Percentiles rank a stretch among this genome's conserved stretches.
Conservation (phyloP, 2,113 vertebrate genomes). For the Loxodonta africana region DNA sequence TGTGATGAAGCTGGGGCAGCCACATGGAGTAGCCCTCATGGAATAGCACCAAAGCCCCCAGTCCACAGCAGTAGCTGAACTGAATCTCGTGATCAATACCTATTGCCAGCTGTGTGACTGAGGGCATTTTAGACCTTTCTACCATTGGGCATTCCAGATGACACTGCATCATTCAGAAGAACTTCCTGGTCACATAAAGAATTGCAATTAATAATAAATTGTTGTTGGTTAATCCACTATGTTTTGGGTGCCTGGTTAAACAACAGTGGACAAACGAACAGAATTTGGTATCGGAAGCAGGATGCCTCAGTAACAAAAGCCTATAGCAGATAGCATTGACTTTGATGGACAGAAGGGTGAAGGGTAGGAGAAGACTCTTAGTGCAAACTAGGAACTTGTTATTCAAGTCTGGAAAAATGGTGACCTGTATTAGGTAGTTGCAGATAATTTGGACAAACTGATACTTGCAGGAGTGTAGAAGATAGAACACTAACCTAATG, state of each 20-base stretch:
- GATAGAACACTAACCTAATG: rapidly evolving
- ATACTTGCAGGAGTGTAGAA: rapidly evolving
- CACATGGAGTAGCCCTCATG: not conserved
- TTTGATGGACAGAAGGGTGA: not conserved
- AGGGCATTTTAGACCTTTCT: not conserved
- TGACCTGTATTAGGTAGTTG: not conserved
- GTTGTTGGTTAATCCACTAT: not conserved
- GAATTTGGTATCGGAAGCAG: not conserved
- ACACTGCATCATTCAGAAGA: not conserved
- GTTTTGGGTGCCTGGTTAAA: not conserved
- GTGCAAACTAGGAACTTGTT: too few relatives aligned
- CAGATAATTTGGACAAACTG: not conserved
- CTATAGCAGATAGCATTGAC: not conserved
- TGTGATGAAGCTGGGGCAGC: not conserved
- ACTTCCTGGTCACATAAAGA: not conserved
- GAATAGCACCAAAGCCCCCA: rapidly evolving
- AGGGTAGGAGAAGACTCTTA: not conserved
- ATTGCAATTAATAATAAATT: not conserved
- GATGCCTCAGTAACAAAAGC: not conserved
- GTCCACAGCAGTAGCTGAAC: too few relatives aligned
- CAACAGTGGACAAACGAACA: not conserved
- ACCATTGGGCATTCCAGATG: too few relatives aligned
- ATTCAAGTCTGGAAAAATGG: rapidly evolving
- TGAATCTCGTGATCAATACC: not conserved
- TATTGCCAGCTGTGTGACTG: rapidly evolving